phyloP scores from a whole-genome alignment of 1,140 invertebrate species.

The Monochamus saltuarius region DNA sequence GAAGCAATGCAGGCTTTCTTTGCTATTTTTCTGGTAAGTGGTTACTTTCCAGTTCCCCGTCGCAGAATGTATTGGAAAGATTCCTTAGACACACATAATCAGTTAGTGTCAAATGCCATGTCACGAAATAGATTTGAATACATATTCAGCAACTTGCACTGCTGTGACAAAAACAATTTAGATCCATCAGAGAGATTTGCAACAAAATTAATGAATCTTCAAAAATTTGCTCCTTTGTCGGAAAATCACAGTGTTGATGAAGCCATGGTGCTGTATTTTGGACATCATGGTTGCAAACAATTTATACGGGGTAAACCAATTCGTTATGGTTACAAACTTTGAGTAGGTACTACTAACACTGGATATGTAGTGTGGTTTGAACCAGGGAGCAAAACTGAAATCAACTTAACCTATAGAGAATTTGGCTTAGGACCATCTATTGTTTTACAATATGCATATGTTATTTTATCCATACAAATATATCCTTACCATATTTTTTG shows the following conservation, averaged over 20 bases:
- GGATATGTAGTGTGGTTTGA: conserved; percentile 36
- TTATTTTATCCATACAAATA: conserved; percentile 4
- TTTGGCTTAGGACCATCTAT: conserved; percentile 33
- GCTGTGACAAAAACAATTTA: conserved; percentile 12
- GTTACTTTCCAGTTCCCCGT: conserved; percentile 21
- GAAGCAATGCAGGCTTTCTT: conserved; percentile 25
- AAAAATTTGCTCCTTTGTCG: conserved; percentile 15
- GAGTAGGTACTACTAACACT: conserved; percentile 28
- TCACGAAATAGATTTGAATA: conserved; percentile 27
- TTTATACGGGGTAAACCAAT: conserved; percentile 42
- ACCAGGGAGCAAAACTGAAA: conserved; percentile 21
- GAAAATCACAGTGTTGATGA: conserved; percentile 38
- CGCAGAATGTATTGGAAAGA: conserved; percentile 31
- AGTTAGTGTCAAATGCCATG: conserved; percentile 23
- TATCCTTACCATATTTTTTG: conserved; percentile 32
- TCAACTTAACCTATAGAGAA: conserved; percentile 19
- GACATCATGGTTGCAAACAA: conserved; percentile 40
- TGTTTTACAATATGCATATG: conserved; percentile 30
- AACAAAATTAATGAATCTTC: conserved; percentile 27
- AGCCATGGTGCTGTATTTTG: conserved; percentile 42
- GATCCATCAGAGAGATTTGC: conserved; percentile 9
- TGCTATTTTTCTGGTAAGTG: conserved; percentile 27
- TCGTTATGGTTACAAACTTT: conserved; percentile 40
- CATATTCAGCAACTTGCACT: conserved; percentile 30
- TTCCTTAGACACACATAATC: conserved; percentile 24